Base-by-base conservation (phyloP, 2,797 vertebrate genomes). In the Hyperoplus lanceolatus region DNA sequence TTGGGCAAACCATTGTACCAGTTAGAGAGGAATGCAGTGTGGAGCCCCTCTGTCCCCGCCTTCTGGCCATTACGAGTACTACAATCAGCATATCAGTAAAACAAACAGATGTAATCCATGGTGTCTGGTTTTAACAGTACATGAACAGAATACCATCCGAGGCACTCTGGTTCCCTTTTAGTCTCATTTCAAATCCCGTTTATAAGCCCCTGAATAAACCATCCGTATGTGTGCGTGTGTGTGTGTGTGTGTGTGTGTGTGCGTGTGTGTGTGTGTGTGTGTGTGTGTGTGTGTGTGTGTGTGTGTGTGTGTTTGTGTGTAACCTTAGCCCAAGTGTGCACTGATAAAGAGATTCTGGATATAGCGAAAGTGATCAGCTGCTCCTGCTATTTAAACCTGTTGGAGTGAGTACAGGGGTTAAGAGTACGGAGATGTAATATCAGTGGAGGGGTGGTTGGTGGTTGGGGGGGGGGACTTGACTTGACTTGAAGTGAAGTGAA, bases 341-440 rank as follows among this genome's bases (percentile, higher is more conserved):
- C 81, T 65, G 75, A 81, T 87, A 66, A 86, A 60, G 60, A 61
- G 42, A 59, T 49, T 81, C 88, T 91, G 73, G 71, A 89, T 90
- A 80, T 89, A 91, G 90, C 76, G 36, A 18, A 51, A 29, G 73
- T 46, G 67, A 68, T 83, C 90, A 91, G 91, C 86, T 93, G 90
- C 76, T 83, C 63, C 69, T 87, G 76, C 89, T 91, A 91, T 91
- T 92, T 88, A 90, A 87, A 92, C 87, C 88, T 36, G 70, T 70
- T 75, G 68, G 66, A 85, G 68, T 50, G 64, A 78, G 78, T 74
- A 74, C 51, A 77, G 71, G 62, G 79, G 81, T 85, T 67, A 78
- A 81, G 60, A 82, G 78, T 65, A 83, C 78, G 73, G 59, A 64
- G 85, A 77, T 75, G 69, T 69, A 84, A 84, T 86, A 70, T 87